A percentile compares a stretch with the other conserved stretches of the same genome.
Conservation (phyloP, 2,797 vertebrate species). For the Rhynchonycteris naso region DNA sequence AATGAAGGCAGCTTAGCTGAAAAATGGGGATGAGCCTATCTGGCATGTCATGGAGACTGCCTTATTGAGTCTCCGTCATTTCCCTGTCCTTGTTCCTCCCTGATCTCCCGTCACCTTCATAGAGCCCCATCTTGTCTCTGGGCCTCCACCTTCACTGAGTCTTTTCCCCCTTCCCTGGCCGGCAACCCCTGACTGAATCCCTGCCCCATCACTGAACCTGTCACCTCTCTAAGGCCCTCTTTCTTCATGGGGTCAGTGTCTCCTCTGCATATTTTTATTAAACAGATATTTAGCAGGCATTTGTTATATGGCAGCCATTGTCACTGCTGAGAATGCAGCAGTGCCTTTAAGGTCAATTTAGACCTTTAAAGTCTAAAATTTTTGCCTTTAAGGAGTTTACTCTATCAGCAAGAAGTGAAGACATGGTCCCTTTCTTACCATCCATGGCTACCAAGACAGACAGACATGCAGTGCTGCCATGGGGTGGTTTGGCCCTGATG, state of each 20-base stretch:
- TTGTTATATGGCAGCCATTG: background rate
- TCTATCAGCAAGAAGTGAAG: background rate
- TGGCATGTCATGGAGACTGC: rapidly evolving
- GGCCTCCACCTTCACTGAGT: background rate
- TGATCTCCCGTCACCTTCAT: background rate
- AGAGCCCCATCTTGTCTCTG: background rate
- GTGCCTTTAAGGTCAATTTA: background rate
- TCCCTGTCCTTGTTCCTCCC: background rate
- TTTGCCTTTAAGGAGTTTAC: background rate
- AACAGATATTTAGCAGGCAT: background rate
- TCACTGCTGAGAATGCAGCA: background rate
- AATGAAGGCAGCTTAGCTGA: background rate
- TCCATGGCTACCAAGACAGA: background rate
- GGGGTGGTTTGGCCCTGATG: background rate
- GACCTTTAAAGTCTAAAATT: background rate
- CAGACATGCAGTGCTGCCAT: background rate
- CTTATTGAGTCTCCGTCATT: rapidly evolving
- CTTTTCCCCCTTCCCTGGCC: background rate
- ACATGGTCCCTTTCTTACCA: background rate
- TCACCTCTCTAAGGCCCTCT: background rate
- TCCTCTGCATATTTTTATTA: background rate
- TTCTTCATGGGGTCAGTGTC: background rate
- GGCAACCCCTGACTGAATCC: background rate
- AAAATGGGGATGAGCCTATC: background rate
- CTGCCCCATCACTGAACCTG: background rate